phyloP scores from a whole-genome alignment of 1,140 invertebrate genomes.

The Lerema accius region DNA sequence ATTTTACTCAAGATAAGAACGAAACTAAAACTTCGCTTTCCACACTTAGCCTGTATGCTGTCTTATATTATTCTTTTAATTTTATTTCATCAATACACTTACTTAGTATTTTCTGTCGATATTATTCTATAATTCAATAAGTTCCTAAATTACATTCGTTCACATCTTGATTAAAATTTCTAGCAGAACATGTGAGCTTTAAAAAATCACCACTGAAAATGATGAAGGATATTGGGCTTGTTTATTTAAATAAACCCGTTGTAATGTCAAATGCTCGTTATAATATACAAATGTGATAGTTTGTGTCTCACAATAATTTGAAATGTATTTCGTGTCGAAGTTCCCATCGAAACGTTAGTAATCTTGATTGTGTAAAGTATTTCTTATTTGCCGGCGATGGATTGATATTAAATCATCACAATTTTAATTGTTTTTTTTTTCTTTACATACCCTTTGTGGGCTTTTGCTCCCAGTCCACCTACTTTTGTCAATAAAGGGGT shows the following conservation, averaged over 20 bases:
- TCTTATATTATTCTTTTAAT: too few relatives aligned
- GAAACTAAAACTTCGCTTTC: background rate
- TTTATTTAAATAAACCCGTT: background rate
- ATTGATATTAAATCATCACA: slow-evolving; percentile 78
- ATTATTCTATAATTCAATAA: slow-evolving; percentile 1
- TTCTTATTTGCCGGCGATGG: slow-evolving; percentile 59
- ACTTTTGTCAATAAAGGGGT: too few relatives aligned
- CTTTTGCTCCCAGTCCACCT: too few relatives aligned
- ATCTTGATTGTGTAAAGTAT: slow-evolving; percentile 27
- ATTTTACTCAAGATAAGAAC: slow-evolving; percentile 5
- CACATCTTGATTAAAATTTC: slow-evolving; percentile 2
- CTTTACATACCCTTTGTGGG: slow-evolving; percentile 27
- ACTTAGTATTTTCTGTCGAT: background rate
- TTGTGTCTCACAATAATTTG: slow-evolving; percentile 25
- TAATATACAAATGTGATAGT: slow-evolving; percentile 30
- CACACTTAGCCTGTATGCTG: too few relatives aligned
- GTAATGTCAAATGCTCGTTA: slow-evolving; percentile 9
- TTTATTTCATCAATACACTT: too few relatives aligned
- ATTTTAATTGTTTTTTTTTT: slow-evolving; percentile 58
- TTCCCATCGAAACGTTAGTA: slow-evolving; percentile 26
- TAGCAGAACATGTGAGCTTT: background rate
- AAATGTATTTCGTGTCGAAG: slow-evolving; percentile 29
- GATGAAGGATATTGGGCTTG: background rate
- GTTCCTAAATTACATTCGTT: background rate
- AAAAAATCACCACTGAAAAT: too few relatives aligned